Base-by-base conservation (phyloP, 2,113 vertebrate genomes). In the Corvus cornix region DNA sequence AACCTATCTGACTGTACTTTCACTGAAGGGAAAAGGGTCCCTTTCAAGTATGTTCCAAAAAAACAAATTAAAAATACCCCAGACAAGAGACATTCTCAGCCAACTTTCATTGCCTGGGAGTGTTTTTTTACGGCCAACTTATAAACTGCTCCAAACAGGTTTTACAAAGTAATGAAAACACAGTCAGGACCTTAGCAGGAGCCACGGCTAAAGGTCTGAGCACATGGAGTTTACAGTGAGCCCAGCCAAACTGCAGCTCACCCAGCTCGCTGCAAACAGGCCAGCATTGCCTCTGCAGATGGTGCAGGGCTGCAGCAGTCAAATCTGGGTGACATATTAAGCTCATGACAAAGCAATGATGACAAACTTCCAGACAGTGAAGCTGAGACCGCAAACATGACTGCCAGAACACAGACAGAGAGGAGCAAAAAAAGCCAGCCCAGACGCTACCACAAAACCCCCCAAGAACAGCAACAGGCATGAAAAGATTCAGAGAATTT, bases 281-380 rank as follows among this genome's bases (percentile, higher is more conserved):
- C 74, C 80, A 39, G 48, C 67, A 6, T 9, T 91, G 66, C 70
- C 75, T 39, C 79, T 72, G 84, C 70, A 72, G 95, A 77, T 60
- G 60, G 88, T 11, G 88, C 43, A 51, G 27, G 13, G 8, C 49
- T 27, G 90, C 85, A 62, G 91, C 12, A 60, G 2, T 39, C 91
- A 43, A 8, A 51, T 7, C 82, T 3, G 35, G 78, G 95, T 53
- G 67, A 58, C 55, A 72, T 18, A 52, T 56, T 77, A 89, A 88
- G 59, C 46, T 55, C 60, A 19, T 39, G 74, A 81, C 81, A 92
- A 91, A 88, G 77, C 44, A 94, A 48, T 5, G 69, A 76, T 51
- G 69, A 95, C 37, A 93, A 89, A 96, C 84, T 59, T 74, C 23
- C 63, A 94, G 90, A 69, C 66, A 87, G 80, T 4, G 46, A 91